phyloP scores from a whole-genome alignment of 2,113 vertebrate genomes.

The Urocitellus parryii region DNA sequence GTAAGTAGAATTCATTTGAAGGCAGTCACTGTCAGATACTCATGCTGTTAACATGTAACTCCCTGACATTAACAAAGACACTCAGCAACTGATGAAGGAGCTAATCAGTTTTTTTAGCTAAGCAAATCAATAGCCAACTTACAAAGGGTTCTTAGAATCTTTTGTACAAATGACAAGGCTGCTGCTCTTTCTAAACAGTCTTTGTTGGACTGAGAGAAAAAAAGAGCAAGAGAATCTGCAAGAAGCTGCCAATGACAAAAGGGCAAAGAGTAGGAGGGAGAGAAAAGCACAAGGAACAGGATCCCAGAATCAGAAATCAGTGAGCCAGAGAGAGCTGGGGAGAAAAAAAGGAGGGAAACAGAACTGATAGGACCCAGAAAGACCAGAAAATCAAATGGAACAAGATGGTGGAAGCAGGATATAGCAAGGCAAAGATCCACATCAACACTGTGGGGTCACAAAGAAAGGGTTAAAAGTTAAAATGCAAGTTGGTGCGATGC shows the following conservation, averaged over 20 bases:
- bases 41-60: conserved; percentile 71
- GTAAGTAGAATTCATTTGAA: conserved; percentile 69
- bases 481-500: background rate
- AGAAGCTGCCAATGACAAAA: conserved; percentile 68
- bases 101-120: conserved; percentile 54
- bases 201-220: conserved; percentile 24
- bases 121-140: conserved; percentile 66
- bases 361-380: conserved; percentile 12
- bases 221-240: conserved; percentile 15
- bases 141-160: conserved; percentile 64
- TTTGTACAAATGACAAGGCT: conserved; percentile 59
- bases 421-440: background rate
- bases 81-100: conserved; percentile 77
- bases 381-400: background rate
- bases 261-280: background rate
- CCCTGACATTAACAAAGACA: conserved; percentile 75
- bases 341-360: background rate
- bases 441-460: background rate
- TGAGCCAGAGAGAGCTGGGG: background rate
- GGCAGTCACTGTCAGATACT: conserved; percentile 70
- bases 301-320: conserved; percentile 2
- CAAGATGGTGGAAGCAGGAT: background rate
- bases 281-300: background rate
- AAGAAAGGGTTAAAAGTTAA: background rate
- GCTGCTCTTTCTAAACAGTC: conserved; percentile 66